Evolutionary conservation across 2,113 vertebrate species (phyloP), one percentile per base, ranked within the genome.

Genomic region (Bothrops jararaca): DNA sequence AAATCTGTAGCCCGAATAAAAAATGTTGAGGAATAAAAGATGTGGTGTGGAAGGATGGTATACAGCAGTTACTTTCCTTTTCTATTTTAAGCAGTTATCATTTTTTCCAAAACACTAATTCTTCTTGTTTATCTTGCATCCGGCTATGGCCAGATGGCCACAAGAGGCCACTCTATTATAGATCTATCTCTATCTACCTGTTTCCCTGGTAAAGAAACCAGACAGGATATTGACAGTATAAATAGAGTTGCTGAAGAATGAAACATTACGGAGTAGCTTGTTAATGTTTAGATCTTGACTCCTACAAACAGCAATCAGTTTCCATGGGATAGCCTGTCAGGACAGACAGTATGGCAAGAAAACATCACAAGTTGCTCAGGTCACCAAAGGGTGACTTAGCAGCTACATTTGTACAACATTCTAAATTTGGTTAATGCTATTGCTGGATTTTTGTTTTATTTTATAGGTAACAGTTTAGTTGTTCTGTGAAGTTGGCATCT

Each of bases 251-350:
- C 39, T 89, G 39, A 8, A 23, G 91, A 54, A 56, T 29, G 34
- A 60, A 54, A 34, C 86, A 92, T 39, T 23, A 52, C 18, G 24
- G 54, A 74, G 86, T 42, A 69, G 48, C 42, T 74, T 52, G 3
- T 22, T 92, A 23, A 4, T 88, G 48, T 74, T 92, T 74, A 92
- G 58, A 2, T 88, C 86, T 92, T 92, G 60, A 18, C 52, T 89
- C 26, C 24, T 85, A 69, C 5, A 22, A 74, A 42, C 13, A 89
- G 15, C 60, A 80, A 48, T 89, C 60, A 89, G 29, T 80, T 56
- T 80, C 45, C 34, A 92, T 92, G n/a, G 24, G 53, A 88, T 92
- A 18, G 9, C 58, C 39, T 74, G 23, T 74, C 86, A 88, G 54
- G 22, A 7, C 29, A 80, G 57, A 89, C 20, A 87, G 22, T 6